Conservation (phyloP, 1,140 invertebrate species). For the Callitettix versicolor region DNA sequence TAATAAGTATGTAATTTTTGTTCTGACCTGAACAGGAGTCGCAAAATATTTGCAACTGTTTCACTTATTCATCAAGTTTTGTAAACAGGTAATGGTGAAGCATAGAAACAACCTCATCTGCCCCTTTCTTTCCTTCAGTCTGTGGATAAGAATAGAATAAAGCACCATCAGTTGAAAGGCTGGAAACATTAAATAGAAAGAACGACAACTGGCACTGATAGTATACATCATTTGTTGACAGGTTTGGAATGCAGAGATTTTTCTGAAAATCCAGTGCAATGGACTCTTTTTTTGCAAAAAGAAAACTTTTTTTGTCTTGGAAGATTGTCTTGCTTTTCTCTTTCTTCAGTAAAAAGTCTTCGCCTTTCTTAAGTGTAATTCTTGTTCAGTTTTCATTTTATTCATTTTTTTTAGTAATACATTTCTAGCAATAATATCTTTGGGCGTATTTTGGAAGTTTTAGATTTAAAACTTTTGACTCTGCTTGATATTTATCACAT, state of each 20-base stretch:
- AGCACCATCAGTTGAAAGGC: constrained; percentile 2
- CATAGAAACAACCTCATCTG: constrained; percentile 18
- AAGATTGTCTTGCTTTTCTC: neutral
- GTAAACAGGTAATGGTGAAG: constrained; percentile 13
- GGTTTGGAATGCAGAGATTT: constrained; percentile 15
- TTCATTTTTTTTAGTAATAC: neutral
- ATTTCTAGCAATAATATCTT: no score
- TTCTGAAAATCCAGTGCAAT: constrained; percentile 18
- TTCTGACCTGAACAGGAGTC: constrained; percentile 17
- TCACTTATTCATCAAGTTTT: constrained; percentile 3
- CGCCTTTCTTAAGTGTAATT: constrained; percentile 13
- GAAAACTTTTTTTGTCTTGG: neutral
- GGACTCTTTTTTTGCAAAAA: neutral
- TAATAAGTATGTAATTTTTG: constrained; percentile 13
- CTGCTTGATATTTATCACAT: no score
- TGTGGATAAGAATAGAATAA: constrained; percentile 20
- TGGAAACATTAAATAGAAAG: constrained; percentile 16
- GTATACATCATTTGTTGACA: constrained; percentile 19
- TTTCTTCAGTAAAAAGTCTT: constrained; percentile 16
- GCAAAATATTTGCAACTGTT: constrained; percentile 15
- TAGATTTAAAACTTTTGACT: no score
- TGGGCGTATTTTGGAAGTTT: no score
- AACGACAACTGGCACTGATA: constrained; percentile 15
- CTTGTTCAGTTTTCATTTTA: neutral
- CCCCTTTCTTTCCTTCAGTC: constrained; percentile 13